Evolutionary conservation across 2,797 vertebrate genomes (phyloP), one percentile per base, ranked within the genome.

Genomic region (Eremophila alpestris): DNA sequence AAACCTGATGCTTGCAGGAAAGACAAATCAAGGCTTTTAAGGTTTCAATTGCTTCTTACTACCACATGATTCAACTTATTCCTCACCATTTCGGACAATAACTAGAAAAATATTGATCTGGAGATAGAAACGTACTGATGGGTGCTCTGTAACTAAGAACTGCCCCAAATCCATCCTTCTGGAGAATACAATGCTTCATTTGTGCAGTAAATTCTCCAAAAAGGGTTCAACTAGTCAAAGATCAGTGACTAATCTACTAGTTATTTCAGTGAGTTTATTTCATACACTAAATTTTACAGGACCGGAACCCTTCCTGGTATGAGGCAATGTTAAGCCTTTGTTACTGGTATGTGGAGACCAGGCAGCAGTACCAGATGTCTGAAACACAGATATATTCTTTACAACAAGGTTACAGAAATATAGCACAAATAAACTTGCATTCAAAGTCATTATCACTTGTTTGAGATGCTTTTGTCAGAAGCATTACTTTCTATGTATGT

Each of bases 11-110:
- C 21, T 68, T 73, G 51, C 34, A 86, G 45, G 16, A 69, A 86
- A 78, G 22, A 54, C 46, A 86, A 82, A 85, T 46, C 56, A 80
- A 93, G 46, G 34, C 81, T 85, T 83, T 16, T 40, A 89, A 85
- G 49, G 78, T 56, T 71, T 93, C 32, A 77, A 29, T 46, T 63
- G 68, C 64, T 77, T 85, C 64, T 87, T 41, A 60, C 24, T 64
- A 69, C 30, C 43, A 87, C 24, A 30, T 32, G 34, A 83, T 45
- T 91, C 58, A 89, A 90, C 51, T 51, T 62, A 80, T 1, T 83
- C 34, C 59, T 79, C 56, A 82, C 13, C 22, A 64, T 29, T 77
- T 13, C 2, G 2, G 38, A 77, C 46, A 90, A 3, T 7, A 93
- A 67, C 32, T 40, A 87, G n/a, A 71, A 87, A 89, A 90, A 63